A percentile compares a stretch with the other conserved stretches of the same genome.
phyloP scores from a whole-genome alignment of 2,888 invertebrate genomes.

The Chloromyia formosa region DNA sequence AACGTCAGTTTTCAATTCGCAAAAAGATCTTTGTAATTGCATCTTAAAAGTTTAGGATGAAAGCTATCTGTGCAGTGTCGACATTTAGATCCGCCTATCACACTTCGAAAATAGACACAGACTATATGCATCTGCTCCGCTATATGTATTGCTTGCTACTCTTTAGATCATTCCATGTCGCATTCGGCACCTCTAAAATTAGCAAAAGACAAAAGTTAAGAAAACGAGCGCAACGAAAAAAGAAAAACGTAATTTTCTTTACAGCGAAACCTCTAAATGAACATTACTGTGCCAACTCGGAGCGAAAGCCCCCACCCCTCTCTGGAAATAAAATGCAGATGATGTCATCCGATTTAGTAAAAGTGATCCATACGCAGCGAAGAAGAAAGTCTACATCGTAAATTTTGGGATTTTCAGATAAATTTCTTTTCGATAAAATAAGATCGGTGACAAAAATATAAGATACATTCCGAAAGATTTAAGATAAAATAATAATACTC shows the following conservation, averaged over 20 bases:
- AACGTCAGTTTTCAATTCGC: no score
- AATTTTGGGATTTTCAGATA: neutral
- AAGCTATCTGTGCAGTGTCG: no score
- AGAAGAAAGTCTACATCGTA: slow-evolving; percentile 24
- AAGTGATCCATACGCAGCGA: slow-evolving; percentile 1
- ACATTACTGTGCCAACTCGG: neutral
- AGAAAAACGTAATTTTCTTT: neutral
- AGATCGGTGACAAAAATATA: neutral
- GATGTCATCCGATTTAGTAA: slow-evolving; percentile 32
- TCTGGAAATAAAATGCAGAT: slow-evolving; percentile 9
- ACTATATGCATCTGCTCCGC: neutral
- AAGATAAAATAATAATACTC: no score
- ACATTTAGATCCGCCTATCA: neutral
- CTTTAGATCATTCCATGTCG: neutral
- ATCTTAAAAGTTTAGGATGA: no score
- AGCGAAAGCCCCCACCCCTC: neutral
- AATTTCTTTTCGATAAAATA: slow-evolving; percentile 2
- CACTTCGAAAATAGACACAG: neutral
- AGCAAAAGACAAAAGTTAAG: neutral
- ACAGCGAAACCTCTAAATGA: neutral
- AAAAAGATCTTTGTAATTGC: no score
- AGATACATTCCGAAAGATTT: no score
- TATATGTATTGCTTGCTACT: neutral
- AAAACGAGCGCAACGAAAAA: no score
- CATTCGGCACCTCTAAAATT: neutral